Evolutionary conservation across 2,113 vertebrate species (phyloP).

Genomic region (Eudorcas thomsonii): DNA sequence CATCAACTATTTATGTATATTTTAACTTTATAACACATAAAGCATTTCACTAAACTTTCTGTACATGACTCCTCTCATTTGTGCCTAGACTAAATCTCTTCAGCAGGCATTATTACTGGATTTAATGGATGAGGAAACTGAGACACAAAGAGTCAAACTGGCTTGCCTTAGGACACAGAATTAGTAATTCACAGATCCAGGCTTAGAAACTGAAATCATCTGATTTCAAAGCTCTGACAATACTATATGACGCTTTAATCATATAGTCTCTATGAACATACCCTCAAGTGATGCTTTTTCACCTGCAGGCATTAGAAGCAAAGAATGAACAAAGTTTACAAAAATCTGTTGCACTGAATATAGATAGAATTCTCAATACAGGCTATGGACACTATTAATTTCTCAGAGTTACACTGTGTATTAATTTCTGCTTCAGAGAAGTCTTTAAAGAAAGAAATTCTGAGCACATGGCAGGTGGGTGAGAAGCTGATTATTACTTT

Average conservation of each 20-base stretch:
- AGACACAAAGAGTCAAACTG: neutral
- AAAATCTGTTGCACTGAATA: neutral
- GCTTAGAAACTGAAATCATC: neutral
- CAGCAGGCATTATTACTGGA: neutral
- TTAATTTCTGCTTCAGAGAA: neutral
- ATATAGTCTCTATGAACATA: neutral
- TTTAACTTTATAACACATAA: neutral
- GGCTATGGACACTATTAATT: neutral
- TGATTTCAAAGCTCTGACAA: neutral
- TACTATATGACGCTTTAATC: neutral
- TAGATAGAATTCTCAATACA: neutral
- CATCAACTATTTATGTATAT: neutral
- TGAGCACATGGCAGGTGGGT: neutral
- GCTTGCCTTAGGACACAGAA: neutral
- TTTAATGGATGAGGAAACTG: neutral
- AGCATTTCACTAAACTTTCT: neutral
- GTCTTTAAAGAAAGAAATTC: neutral
- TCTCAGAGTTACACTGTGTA: neutral
- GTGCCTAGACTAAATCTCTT: neutral
- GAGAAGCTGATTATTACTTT: neutral
- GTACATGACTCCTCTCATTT: neutral
- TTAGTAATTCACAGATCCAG: neutral
- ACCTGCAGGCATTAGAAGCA: neutral
- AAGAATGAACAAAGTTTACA: neutral
- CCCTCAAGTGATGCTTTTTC: neutral